Base-by-base conservation (phyloP, 2,888 invertebrate genomes). In the Acronicta aceris region DNA sequence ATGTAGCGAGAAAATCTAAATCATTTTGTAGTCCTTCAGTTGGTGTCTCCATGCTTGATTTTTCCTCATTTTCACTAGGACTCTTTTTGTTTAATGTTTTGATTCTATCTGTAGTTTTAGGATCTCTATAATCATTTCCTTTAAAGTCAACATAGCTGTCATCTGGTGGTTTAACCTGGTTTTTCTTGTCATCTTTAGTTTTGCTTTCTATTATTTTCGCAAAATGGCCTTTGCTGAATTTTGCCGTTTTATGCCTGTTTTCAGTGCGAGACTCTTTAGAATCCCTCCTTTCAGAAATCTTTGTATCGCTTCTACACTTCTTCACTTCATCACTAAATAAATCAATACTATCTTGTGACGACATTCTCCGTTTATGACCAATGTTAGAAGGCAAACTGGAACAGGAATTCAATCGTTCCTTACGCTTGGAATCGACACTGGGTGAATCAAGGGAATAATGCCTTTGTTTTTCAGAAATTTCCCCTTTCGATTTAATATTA, bases 311-410 rank as follows among this genome's bases (percentile, higher is more conserved):
- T 87, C 96, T 96, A 72, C 95, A 92, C 69, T 96, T 96, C 79
- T 97, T 97, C 3, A 94, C 84, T 13, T 96, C 96, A 64, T 97
- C 96, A 54, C 94, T 91, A 3, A 95, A 84, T 54, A 90, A 90
- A 73, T 96, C 95, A 52, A 94, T 76, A 79, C 95, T 95, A 61
- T 98, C 98, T 84, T 98, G 97, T 1, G 97, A 97, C 70, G 97
- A 97, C 81, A 97, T 95, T 63, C 98, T 95, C 52, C 98, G 95
- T 88, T 98, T 98, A 59, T 95, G 93, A 0, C 96, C 96, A 33
- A 97, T 95, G 62, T 95, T 95, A 5, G 96, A 96, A 5, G 96
- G 96, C 74, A 96, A 89, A 85, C 95, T 96, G 41, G 95, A 95
- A 84, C 92, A 93, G 1, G 95, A 95, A 85, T 95, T 96, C 59